Evolutionary conservation across 1,140 invertebrate species (phyloP), one percentile per base, ranked within the genome.

Genomic region (Nylanderia fulva): DNA sequence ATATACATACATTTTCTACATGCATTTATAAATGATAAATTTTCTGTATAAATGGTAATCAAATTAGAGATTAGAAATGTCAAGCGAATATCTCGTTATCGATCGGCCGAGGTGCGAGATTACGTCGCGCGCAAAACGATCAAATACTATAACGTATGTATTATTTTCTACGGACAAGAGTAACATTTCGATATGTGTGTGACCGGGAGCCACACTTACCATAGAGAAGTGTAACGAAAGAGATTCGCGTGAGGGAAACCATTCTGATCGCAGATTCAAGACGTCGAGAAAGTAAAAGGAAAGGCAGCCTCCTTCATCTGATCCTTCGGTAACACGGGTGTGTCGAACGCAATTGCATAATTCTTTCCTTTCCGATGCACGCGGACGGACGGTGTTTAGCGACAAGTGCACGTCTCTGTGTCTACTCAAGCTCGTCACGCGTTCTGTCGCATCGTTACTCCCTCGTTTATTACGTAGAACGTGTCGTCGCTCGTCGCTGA

Each of bases 191-290:
- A 33, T 33, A 33, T 33, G 27, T 13, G 6, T 11, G 11, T 27
- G 18, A 3, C 52, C 6, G 6, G 27, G 48, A 27, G 21, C 15
- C 52, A 24, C 52, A n/a, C 77, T 82, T 72, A 82, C 77, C 77
- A 42, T 72, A 82, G 42, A 82, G 52, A 72, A 82, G 48, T 3
- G 52, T 52, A 13, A 60, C 24, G 54, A 82, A 42, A 29, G 33
- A 72, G 36, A 58, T 1, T 42, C 52, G 77, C 52, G 24, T 45
- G 1, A 72, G 36, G n/a, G 52, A 82, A 82, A 82, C 77, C 77
- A 82, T 82, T 42, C 66, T 24, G 77, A 42, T 42, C 1, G 64
- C 39, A 18, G 24, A 33, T 18, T 71, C n/a, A 36, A 45, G 42
- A 82, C 39, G 36, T 45, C 66, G 13, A 29, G 18, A 13, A 33